phyloP scores from a whole-genome alignment of 1,140 invertebrate species.

The Andricus grossulariae region DNA sequence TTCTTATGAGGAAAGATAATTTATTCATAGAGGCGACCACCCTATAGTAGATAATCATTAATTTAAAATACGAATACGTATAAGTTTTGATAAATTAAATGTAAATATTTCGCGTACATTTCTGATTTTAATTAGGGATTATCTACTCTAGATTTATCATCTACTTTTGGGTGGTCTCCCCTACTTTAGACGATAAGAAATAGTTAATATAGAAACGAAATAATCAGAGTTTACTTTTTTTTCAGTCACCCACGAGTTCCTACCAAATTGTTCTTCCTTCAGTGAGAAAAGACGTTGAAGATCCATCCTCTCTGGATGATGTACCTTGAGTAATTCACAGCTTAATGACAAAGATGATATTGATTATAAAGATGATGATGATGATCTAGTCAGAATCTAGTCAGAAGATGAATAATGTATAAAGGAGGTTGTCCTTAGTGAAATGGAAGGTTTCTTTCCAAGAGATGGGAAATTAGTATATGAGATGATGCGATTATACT shows the following conservation, averaged over 20 bases:
- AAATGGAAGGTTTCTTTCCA: background rate
- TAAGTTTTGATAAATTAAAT: too few species aligned
- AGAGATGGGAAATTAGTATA: background rate
- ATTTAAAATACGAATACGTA: too few species aligned
- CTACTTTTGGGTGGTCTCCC: too few species aligned
- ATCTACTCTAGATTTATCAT: too few species aligned
- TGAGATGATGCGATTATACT: background rate
- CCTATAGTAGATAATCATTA: too few species aligned
- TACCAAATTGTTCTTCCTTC: background rate
- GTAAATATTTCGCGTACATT: too few species aligned
- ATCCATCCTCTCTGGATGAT: background rate
- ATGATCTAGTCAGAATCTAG: constrained; percentile 9
- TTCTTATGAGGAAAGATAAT: too few species aligned
- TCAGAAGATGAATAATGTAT: background rate
- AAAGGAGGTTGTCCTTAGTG: background rate
- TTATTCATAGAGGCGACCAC: too few species aligned
- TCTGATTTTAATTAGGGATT: too few species aligned
- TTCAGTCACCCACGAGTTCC: background rate
- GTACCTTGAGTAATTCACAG: background rate
- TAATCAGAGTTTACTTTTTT: background rate
- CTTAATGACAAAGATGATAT: background rate
- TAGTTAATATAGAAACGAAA: too few species aligned
- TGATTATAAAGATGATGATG: background rate
- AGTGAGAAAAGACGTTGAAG: background rate
- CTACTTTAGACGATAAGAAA: too few species aligned